A percentile compares a stretch with the other conserved stretches of the same genome.
Evolutionary conservation across 2,888 invertebrate genomes (phyloP).

Genomic region (Ochropleura leucogaster): DNA sequence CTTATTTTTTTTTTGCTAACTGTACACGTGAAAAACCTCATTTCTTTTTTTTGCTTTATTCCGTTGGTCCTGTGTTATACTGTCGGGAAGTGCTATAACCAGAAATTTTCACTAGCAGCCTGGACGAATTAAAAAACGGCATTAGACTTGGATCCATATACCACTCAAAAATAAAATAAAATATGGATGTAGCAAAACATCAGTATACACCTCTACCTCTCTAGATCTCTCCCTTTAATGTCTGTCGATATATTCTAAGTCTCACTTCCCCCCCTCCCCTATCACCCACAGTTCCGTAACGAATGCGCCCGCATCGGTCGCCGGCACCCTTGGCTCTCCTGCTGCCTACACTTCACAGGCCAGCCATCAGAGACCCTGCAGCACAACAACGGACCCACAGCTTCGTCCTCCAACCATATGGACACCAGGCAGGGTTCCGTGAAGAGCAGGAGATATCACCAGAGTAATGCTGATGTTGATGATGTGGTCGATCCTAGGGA

Average conservation of each 20-base stretch:
- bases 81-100: too few species aligned
- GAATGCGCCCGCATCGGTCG: conserved; percentile 84
- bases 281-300: conserved; percentile 84
- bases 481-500: conserved; percentile 84
- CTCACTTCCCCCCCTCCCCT: not conserved
- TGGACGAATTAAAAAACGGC: too few species aligned
- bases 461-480: conserved; percentile 79
- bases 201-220: too few species aligned
- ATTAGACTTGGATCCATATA: too few species aligned
- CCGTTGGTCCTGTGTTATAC: too few species aligned
- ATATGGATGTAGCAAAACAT: too few species aligned
- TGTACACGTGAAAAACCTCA: not conserved
- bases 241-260: not conserved
- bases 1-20: too few species aligned
- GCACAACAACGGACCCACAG: conserved; percentile 70
- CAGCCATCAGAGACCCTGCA: conserved; percentile 73
- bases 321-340: conserved; percentile 86
- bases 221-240: not conserved
- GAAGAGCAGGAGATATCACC: conserved; percentile 85
- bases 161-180: too few species aligned
- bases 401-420: conserved; percentile 81
- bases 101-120: too few species aligned
- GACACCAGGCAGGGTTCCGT: conserved; percentile 83
- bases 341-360: conserved; percentile 82
- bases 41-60: too few species aligned